Base-by-base conservation (phyloP, 2,888 invertebrate species). In the Lathronympha strigana region DNA sequence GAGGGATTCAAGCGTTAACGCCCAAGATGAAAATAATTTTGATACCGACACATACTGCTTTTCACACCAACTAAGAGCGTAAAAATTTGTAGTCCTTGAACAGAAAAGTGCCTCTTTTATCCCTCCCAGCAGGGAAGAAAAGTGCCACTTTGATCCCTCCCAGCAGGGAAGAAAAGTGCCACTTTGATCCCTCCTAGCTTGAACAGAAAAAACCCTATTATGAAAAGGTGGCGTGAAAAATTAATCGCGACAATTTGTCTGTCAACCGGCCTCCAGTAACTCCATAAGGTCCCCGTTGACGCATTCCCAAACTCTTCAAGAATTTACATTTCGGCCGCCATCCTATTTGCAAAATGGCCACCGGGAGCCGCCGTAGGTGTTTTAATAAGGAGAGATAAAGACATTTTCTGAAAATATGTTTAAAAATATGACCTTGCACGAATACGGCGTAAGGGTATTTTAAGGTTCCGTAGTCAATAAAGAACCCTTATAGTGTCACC, bases 321-420 rank as follows among this genome's bases (percentile, higher is more conserved):
- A 64, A 64, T 60, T 64, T 64, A 60, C 64, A 64, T 64, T 51
- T 36, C n/a, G 28, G 21, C 45, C 57, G 57, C 58, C 64, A 64
- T 64, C 58, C 36, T 60, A 64, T 64, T 64, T 64, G 36, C 58
- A 64, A 53, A 64, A 64, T 47, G 58, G 58, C 58, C n/a, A 21
- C 43, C 21, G n/a, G 4, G 47, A 47, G 23, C 11, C 21, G 21
- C 43, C 36, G 49, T 55, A 63, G 63, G 63, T 63, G 55, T 63
- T 50, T 57, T 49, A 50, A 55, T 63, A 55, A 63, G 43, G 21
- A 31, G 6, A 43, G 17, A 38, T 21, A 33, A n/a, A 13, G n/a
- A 23, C n/a, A 33, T 55, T 19, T 25, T 13, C 13, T 19, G 6
- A 0, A 21, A 15, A 40, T 40, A 54, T 17, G 25, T 13, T 25